phyloP scores from a whole-genome alignment of 2,113 vertebrate species.

The Rhagologus leucostigma region DNA sequence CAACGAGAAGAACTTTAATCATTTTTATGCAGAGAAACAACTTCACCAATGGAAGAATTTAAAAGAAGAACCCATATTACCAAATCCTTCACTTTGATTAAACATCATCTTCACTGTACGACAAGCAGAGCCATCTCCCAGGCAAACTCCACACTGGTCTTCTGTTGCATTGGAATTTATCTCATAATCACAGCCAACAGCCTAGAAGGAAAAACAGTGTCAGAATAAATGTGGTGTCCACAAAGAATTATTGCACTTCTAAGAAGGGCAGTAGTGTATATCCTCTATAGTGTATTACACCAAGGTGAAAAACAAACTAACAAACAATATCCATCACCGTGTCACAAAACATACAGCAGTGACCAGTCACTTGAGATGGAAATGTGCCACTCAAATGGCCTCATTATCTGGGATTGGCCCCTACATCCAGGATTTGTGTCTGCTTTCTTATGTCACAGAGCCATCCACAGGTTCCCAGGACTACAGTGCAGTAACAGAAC shows the following conservation, averaged over 20 bases:
- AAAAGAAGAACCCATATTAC: constrained; percentile 67
- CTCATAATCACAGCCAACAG: constrained; percentile 92
- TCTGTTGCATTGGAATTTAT: constrained; percentile 92
- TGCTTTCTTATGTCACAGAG: neutral
- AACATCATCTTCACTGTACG: constrained; percentile 83
- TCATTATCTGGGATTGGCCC: neutral
- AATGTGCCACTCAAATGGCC: neutral
- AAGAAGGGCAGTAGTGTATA: neutral
- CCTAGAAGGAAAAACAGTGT: constrained; percentile 65
- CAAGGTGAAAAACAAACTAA: neutral
- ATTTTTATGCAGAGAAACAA: neutral
- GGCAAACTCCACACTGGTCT: constrained; percentile 92
- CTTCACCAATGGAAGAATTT: neutral
- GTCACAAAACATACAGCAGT: neutral
- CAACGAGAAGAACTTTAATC: neutral
- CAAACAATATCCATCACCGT: neutral
- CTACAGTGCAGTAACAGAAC: neutral
- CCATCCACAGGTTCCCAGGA: neutral
- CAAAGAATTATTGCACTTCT: neutral
- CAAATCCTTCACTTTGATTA: constrained; percentile 86
- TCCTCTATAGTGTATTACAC: neutral
- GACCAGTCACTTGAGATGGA: neutral
- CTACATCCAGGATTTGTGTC: neutral
- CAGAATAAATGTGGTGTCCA: neutral
- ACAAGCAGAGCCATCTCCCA: constrained; percentile 90